A percentile compares a stretch with the other conserved stretches of the same genome.
Evolutionary conservation across 1,140 invertebrate species (phyloP).

Genomic region (Hesperophylax magnus): DNA sequence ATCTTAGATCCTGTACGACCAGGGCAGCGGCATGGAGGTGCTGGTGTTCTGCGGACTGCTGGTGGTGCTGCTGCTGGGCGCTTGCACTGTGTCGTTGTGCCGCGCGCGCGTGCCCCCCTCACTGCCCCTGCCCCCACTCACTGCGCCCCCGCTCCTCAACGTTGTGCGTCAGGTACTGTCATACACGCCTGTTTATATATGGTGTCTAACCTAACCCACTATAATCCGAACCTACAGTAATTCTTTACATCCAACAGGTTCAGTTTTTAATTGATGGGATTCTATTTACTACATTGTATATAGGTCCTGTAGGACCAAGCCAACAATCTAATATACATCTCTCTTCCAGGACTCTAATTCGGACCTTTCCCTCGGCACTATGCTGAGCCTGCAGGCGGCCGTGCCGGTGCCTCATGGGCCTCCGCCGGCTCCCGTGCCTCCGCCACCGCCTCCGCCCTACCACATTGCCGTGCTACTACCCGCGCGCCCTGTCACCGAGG

Average conservation of each 20-base stretch:
- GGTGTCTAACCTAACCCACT: too few species aligned
- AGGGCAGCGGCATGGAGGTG: constrained; percentile 74
- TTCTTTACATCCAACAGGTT: too few species aligned
- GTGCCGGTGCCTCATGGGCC: constrained; percentile 41
- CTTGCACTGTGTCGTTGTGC: constrained; percentile 73
- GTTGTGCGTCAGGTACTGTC: neutral
- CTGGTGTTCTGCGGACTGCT: constrained; percentile 77
- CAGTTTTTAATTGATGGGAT: too few species aligned
- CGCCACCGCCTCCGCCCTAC: constrained; percentile 71
- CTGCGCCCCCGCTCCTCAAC: constrained; percentile 26
- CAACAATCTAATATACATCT: too few species aligned
- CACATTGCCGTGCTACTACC: constrained; percentile 78
- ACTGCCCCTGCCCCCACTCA: constrained; percentile 52
- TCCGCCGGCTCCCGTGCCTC: constrained; percentile 65
- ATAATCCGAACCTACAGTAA: too few species aligned
- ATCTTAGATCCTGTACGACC: constrained; percentile 60
- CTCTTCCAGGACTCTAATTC: constrained; percentile 53
- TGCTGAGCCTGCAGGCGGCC: constrained; percentile 49
- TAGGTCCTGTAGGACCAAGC: too few species aligned
- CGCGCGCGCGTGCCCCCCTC: constrained; percentile 61
- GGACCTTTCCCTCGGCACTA: constrained; percentile 53
- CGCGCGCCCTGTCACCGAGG: constrained; percentile 66
- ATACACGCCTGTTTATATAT: too few species aligned
- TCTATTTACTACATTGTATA: too few species aligned
- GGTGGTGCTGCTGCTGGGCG: constrained; percentile 74